A percentile compares a stretch with the other conserved stretches of the same genome.
Conservation (phyloP, 2,888 invertebrate species). For the Patella depressa region DNA sequence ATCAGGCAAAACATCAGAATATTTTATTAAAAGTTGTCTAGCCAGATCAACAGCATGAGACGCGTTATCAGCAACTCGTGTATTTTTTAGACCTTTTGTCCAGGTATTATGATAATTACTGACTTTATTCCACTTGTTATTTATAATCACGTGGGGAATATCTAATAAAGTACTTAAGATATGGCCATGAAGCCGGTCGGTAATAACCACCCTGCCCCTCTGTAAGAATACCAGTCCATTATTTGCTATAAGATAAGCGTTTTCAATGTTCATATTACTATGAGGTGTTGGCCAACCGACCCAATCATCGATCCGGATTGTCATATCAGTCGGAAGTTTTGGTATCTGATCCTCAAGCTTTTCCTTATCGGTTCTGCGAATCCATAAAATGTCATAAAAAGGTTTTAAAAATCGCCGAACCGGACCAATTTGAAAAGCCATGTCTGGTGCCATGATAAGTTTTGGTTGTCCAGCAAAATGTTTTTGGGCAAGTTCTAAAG, state of each 20-base stretch:
- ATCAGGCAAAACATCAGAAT: not conserved
- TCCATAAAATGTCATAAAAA: conserved; percentile 39
- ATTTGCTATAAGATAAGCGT: conserved; percentile 24
- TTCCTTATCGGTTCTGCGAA: conserved; percentile 31
- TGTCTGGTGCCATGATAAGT: conserved; percentile 37
- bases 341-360: conserved; percentile 23
- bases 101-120: conserved; percentile 34
- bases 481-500: conserved; percentile 12
- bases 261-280: conserved; percentile 23
- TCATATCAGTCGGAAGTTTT: conserved; percentile 3
- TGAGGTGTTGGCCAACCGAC: conserved; percentile 18
- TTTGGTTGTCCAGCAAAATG: conserved; percentile 19
- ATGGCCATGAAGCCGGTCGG: conserved; percentile 42
- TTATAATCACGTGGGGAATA: conserved; percentile 43
- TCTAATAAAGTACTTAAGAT: conserved; percentile 35
- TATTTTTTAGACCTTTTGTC: conserved; percentile 27
- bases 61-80: conserved; percentile 13
- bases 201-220: conserved; percentile 39
- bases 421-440: conserved; percentile 37
- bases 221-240: conserved; percentile 32
- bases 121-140: conserved; percentile 35
- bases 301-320: conserved; percentile 17
- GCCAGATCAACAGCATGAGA: conserved; percentile 17
- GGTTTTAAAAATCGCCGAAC: conserved; percentile 33
- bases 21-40: not conserved